phyloP scores from a whole-genome alignment of 1,140 invertebrate genomes.

The Pomphorhynchus laevis region DNA sequence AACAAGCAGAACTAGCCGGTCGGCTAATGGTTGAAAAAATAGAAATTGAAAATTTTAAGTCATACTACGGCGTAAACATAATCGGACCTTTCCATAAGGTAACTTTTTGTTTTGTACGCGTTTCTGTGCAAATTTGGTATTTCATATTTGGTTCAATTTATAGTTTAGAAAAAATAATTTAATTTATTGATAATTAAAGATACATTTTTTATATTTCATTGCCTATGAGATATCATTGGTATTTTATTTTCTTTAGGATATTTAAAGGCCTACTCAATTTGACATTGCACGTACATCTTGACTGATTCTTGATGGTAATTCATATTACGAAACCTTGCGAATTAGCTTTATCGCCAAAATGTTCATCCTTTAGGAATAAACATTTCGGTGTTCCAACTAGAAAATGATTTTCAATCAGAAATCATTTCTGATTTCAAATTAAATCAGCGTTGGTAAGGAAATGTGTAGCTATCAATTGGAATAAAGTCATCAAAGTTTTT shows the following conservation, averaged over 20 bases:
- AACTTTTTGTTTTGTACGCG: no score
- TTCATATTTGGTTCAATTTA: no score
- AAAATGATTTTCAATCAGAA: no score
- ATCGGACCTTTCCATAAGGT: constrained; percentile 26
- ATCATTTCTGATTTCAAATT: no score
- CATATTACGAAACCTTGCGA: background rate
- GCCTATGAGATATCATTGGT: background rate
- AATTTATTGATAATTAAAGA: background rate
- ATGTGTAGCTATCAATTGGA: constrained; percentile 4
- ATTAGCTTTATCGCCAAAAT: background rate
- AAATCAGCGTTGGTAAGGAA: no score
- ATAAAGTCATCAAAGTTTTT: background rate
- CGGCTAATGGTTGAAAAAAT: constrained; percentile 63
- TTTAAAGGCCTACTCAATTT: background rate
- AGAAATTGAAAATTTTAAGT: constrained; percentile 74
- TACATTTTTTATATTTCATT: background rate
- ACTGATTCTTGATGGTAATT: background rate
- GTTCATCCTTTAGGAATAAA: constrained; percentile 4
- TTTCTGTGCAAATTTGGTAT: no score
- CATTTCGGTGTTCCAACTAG: background rate
- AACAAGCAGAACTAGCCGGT: background rate
- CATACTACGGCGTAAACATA: constrained; percentile 44
- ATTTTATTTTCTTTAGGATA: background rate
- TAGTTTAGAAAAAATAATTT: background rate
- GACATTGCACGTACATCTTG: background rate